Evolutionary conservation across 1,140 invertebrate species (phyloP).

Genomic region (Geopemphigus sp.): DNA sequence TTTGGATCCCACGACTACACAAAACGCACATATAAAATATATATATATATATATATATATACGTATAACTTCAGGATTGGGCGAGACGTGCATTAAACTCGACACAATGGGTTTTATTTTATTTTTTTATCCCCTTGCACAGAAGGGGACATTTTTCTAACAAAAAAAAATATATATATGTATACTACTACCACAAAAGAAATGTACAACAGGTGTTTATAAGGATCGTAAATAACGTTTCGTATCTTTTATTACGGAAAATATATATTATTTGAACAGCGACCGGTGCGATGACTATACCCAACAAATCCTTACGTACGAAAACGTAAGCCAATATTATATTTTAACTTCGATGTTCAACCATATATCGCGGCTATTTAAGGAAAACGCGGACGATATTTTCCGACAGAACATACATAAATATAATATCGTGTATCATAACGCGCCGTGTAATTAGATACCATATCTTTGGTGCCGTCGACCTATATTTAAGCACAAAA

Average conservation of each 20-base stretch:
- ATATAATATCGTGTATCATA: neutral
- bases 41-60: no score
- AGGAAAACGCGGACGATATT: neutral
- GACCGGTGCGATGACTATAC: neutral
- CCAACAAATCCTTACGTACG: neutral
- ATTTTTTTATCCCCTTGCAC: neutral
- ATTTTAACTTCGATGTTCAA: neutral
- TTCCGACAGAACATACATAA: conserved; percentile 5
- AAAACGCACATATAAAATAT: neutral
- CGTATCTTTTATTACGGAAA: neutral
- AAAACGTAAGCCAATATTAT: neutral
- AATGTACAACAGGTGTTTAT: neutral
- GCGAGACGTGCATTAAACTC: neutral
- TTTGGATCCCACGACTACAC: conserved; percentile 20
- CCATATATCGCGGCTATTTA: neutral
- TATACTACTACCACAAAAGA: neutral
- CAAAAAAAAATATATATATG: neutral
- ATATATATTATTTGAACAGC: neutral
- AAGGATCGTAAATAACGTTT: neutral
- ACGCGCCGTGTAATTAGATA: conserved; percentile 44
- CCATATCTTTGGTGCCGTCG: conserved; percentile 45
- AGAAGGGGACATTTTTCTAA: neutral
- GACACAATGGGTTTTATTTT: conserved; percentile 1
- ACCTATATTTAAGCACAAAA: conserved; percentile 37
- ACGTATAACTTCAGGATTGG: neutral